Percentiles rank a stretch among this genome's conserved stretches.
Evolutionary conservation across 2,888 invertebrate genomes (phyloP).

Genomic region (Coleophora deauratella): DNA sequence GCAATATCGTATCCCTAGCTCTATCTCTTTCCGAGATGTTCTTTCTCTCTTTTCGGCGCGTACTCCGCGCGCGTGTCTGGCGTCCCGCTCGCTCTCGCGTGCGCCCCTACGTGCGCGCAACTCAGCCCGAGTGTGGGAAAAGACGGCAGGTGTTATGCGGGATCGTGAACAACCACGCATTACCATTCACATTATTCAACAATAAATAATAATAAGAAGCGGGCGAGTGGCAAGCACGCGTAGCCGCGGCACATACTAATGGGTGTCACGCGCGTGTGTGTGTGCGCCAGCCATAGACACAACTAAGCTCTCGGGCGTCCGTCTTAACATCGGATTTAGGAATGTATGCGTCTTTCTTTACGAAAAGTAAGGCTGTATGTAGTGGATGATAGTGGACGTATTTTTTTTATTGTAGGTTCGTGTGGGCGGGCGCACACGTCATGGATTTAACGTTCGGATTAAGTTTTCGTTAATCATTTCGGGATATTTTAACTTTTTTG

Average conservation of each 20-base stretch:
- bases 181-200: constrained; percentile 75
- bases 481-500: constrained; percentile 15
- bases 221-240: constrained; percentile 72
- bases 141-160: constrained; percentile 76
- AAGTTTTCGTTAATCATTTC: constrained; percentile 61
- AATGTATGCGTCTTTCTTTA: too few species aligned
- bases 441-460: constrained; percentile 51
- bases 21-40: constrained; percentile 31
- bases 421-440: constrained; percentile 68
- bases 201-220: constrained; percentile 74
- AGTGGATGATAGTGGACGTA: constrained; percentile 45
- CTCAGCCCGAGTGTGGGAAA: constrained; percentile 72
- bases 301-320: constrained; percentile 25
- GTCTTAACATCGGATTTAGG: constrained; percentile 9
- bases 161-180: constrained; percentile 75
- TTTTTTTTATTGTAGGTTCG: constrained; percentile 45
- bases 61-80: constrained; percentile 30
- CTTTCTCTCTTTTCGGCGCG: constrained; percentile 43
- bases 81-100: constrained; percentile 51
- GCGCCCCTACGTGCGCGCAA: constrained; percentile 48
- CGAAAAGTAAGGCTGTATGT: constrained; percentile 14
- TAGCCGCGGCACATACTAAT: constrained; percentile 63
- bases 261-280: constrained; percentile 44
- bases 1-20: constrained; percentile 38
- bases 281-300: constrained; percentile 26